Conservation (phyloP, 2,888 invertebrate genomes). For the Pyrrhia umbra region DNA sequence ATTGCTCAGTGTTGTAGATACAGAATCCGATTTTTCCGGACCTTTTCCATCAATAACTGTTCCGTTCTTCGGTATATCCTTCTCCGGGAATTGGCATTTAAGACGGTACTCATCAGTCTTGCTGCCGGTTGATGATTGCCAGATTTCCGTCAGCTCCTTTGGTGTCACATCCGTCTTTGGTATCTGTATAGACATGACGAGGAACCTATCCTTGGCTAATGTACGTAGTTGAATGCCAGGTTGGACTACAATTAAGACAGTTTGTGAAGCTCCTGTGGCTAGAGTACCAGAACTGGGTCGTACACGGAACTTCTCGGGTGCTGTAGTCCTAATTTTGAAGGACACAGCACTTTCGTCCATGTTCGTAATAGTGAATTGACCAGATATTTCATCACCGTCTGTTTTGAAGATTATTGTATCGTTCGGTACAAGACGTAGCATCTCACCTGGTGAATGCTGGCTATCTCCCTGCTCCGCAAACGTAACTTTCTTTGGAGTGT, state of each 20-base stretch:
- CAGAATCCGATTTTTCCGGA: slow-evolving; percentile 94
- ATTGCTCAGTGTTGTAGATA: slow-evolving; percentile 91
- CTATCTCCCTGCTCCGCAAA: slow-evolving; percentile 81
- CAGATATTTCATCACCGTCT: slow-evolving; percentile 92
- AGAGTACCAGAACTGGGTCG: slow-evolving; percentile 96
- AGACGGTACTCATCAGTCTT: slow-evolving; percentile 93
- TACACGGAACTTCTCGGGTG: slow-evolving; percentile 98
- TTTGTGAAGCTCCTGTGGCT: slow-evolving; percentile 91
- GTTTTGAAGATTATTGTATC: slow-evolving; percentile 93
- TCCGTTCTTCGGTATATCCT: slow-evolving; percentile 79
- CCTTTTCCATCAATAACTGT: slow-evolving; percentile 68
- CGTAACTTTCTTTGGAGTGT: slow-evolving; percentile 86
- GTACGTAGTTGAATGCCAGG: slow-evolving; percentile 92
- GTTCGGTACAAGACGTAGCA: slow-evolving; percentile 92
- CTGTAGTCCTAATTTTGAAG: slow-evolving; percentile 97
- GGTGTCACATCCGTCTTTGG: slow-evolving; percentile 89
- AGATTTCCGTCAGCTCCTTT: slow-evolving; percentile 93
- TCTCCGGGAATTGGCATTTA: slow-evolving; percentile 91
- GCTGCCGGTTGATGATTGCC: slow-evolving; percentile 92
- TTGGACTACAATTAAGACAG: slow-evolving; percentile 94
- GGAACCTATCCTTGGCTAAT: slow-evolving; percentile 95
- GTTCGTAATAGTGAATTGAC: slow-evolving; percentile 93
- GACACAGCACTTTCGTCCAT: slow-evolving; percentile 88
- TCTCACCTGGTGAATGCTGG: slow-evolving; percentile 87
- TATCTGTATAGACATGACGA: slow-evolving; percentile 95